These are phyloP conservation scores for Drosophila kanekoi DNA, from an alignment of 2,888 invertebrate genomes.

Conservation along the genomic window DNA sequence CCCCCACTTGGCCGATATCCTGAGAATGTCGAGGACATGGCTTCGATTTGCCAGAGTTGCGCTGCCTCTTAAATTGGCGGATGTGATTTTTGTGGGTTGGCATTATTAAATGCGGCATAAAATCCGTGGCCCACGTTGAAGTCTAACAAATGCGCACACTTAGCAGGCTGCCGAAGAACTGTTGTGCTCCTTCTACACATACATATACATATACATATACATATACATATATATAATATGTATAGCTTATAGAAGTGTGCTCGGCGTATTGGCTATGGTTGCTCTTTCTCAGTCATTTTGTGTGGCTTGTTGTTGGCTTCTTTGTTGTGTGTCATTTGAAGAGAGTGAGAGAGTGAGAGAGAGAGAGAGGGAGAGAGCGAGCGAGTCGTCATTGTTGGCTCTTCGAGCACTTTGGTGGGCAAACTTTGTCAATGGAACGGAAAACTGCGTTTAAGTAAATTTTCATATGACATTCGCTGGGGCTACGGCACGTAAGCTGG, in stretches of 20 bases:
- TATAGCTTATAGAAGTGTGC: constrained; percentile 29
- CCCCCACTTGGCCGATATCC: constrained; percentile 13
- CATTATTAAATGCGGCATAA: constrained; percentile 81
- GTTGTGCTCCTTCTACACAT: constrained; percentile 28
- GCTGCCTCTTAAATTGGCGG: constrained; percentile 74
- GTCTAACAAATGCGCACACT: constrained; percentile 75
- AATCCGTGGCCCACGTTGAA: constrained; percentile 70
- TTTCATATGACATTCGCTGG: constrained; percentile 59
- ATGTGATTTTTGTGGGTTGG: constrained; percentile 80
- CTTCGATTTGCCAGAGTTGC: constrained; percentile 70
- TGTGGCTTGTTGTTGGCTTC: constrained; percentile 37
- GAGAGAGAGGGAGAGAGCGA: constrained; percentile 7
- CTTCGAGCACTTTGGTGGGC: constrained; percentile 53
- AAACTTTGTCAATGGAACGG: constrained; percentile 80
- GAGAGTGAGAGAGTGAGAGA: constrained; percentile 6
- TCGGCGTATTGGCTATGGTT: constrained; percentile 31
- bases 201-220: constrained; percentile 21
- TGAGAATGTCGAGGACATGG: constrained; percentile 36
- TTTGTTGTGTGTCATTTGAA: constrained; percentile 54
- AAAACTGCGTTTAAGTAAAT: constrained; percentile 80
- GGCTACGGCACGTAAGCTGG: constrained; percentile 14
- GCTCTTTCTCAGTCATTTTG: constrained; percentile 32
- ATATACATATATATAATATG: not conserved
- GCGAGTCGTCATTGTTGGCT: constrained; percentile 56
- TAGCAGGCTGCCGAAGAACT: constrained; percentile 73